Percentiles rank a stretch among this genome's conserved stretches.
Conservation (phyloP, 1,140 invertebrate genomes). For the Homalodisca vitripennis region DNA sequence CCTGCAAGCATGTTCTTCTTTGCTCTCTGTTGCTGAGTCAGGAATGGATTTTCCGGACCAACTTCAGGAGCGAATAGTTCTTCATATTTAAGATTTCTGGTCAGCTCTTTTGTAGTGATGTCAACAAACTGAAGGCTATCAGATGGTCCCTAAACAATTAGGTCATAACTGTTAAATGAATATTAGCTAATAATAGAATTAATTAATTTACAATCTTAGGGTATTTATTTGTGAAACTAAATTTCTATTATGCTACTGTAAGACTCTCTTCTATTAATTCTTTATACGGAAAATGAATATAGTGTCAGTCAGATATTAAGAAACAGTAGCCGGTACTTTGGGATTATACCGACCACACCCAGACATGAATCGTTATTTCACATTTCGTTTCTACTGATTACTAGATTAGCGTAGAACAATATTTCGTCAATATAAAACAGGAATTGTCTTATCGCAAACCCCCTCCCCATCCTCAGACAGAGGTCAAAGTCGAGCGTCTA, state of each 20-base stretch:
- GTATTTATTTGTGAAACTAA: constrained; percentile 34
- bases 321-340: too few species aligned
- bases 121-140: constrained; percentile 63
- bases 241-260: constrained; percentile 5
- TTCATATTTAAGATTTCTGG: constrained; percentile 93
- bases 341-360: too few species aligned
- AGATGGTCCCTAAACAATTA: constrained; percentile 52
- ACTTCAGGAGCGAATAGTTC: constrained; percentile 91
- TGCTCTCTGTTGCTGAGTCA: constrained; percentile 84
- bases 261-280: constrained; percentile 17
- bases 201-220: constrained; percentile 19
- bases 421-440: too few species aligned
- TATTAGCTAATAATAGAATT: not conserved
- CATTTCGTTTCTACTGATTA: too few species aligned
- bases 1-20: constrained; percentile 91
- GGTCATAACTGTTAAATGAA: not conserved
- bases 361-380: too few species aligned
- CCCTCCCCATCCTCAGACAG: too few species aligned
- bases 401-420: too few species aligned
- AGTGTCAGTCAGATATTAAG: constrained; percentile 10
- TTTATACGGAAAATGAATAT: constrained; percentile 18
- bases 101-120: constrained; percentile 74
- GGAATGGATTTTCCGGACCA: constrained; percentile 89
- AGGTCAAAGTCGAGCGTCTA: too few species aligned
- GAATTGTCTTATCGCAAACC: too few species aligned